phyloP scores from a whole-genome alignment of 2,113 vertebrate species.

The Mastomys natalensis region DNA sequence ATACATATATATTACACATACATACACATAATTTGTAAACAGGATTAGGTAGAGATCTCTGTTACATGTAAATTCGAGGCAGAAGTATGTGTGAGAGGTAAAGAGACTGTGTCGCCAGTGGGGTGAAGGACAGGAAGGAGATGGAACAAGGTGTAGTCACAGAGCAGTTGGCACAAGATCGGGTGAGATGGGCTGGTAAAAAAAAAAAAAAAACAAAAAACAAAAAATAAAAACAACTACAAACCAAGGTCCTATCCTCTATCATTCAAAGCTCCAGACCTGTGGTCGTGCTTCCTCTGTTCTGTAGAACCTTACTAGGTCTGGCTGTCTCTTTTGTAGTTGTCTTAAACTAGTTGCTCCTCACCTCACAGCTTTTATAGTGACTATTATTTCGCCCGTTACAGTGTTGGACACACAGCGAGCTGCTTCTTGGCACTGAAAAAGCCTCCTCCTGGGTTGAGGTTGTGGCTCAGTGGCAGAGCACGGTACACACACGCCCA shows the following conservation, averaged over 20 bases:
- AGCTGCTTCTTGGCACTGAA: neutral
- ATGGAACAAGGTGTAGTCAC: neutral
- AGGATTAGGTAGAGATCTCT: neutral
- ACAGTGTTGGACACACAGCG: neutral
- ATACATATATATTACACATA: neutral
- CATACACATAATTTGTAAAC: neutral
- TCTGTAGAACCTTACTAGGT: neutral
- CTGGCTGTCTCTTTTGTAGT: neutral
- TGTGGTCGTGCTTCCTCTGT: neutral
- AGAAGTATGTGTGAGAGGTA: neutral
- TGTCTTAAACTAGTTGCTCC: neutral
- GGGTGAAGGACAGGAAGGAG: neutral
- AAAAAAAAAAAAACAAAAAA: neutral
- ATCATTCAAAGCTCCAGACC: neutral
- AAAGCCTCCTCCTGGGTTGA: neutral
- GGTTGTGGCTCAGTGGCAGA: neutral
- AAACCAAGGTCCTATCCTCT: neutral
- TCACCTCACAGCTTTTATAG: conserved; percentile 4
- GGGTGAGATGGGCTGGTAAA: neutral
- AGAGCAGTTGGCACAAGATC: neutral
- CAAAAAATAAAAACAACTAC: neutral
- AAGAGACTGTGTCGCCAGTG: neutral
- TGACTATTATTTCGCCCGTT: neutral
- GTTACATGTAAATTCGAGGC: neutral
- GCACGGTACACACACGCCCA: too few species aligned